Base-by-base conservation (phyloP, 2,888 invertebrate species). In the Diachrysia chrysitis region DNA sequence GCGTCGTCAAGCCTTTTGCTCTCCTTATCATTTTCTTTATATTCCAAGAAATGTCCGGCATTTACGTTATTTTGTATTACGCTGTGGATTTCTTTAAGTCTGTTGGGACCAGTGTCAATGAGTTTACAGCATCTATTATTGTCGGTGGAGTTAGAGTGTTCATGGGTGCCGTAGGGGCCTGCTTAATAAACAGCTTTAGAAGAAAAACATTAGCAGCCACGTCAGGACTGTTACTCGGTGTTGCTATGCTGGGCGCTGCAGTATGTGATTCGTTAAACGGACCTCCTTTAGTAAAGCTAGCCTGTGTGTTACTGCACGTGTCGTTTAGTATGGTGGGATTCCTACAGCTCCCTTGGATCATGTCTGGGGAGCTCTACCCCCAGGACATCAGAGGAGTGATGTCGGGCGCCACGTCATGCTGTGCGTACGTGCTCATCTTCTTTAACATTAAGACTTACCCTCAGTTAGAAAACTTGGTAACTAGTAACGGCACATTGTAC, bases 271-370 rank as follows among this genome's bases (percentile, higher is more conserved):
- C 96, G 37, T 89, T 97, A 66, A 90, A 96, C 23, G 95, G 95
- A 16, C 93, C 93, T 2, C 95, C 95, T 0, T 71, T 94, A 16
- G 83, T 95, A 1, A 95, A 95, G 29, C 84, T 97, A 3, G 92
- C 96, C 0, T 97, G 97, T 76, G 95, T 97, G 0, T 89, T 97
- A 32, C 91, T 96, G 17, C 97, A 97, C 85, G 97, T 97, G 0
- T 96, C 96, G 0, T 97, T 97, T 82, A 97, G 97, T 71, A 97
- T 97, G 97, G 95, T 97, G 1, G 97, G 97, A 0, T 97, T 97
- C 88, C 88, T 97, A 0, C 97, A 97, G 25, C 92, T 97, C 5
- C 97, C 97, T 0, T 97, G 97, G 97, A 96, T 97, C 32, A 96
- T 97, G 96, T 97, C 96, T 0, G 97, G 97, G 1, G 97, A 97